Base-by-base conservation (phyloP, 2,888 invertebrate genomes). In the Hydriomena furcata region DNA sequence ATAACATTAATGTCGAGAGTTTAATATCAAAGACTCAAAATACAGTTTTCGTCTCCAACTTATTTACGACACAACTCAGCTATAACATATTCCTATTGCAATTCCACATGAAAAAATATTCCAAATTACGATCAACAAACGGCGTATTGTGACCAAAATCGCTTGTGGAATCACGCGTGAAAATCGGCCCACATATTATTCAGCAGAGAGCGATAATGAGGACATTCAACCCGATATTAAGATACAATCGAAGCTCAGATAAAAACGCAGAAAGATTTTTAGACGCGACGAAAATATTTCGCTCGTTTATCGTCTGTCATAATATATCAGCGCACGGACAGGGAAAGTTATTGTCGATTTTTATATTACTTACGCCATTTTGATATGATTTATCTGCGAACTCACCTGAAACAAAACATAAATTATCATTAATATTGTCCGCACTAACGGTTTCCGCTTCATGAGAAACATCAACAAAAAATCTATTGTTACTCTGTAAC, bases 121-220 rank as follows among this genome's bases (percentile, higher is more conserved):
- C 51, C 17, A 58, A 56, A 57, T 60, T 53, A 59, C 58, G 60
- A 63, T 63, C 57, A 57, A 36, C 48, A 73, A 74, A 76, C 79
- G 79, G 65, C 72, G 70, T 63, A 49, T 52, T 58, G 52, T 75
- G 74, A 75, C 74, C 76, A 73, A 71, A 73, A 73, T 75, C 69
- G 67, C 68, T 71, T 66, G 65, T 65, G 58, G 73, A 76, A 77
- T 73, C 72, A 61, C 68, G 68, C 74, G 77, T 79, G 71, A 80
- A 82, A 80, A 76, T 78, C 76, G 86, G 76, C 80, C 86, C 74
- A 89, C 84, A 87, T 89, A 76, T 88, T 87, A 87, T 86, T 74
- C 86, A 79, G 71, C 69, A 81, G 74, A 66, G 72, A 54, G 60
- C 68, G 77, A 82, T 86, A 86, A 86, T 84, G 80, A 82, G 88